Evolutionary conservation across 2,888 invertebrate genomes (phyloP).

Genomic region (Erynnis tages): DNA sequence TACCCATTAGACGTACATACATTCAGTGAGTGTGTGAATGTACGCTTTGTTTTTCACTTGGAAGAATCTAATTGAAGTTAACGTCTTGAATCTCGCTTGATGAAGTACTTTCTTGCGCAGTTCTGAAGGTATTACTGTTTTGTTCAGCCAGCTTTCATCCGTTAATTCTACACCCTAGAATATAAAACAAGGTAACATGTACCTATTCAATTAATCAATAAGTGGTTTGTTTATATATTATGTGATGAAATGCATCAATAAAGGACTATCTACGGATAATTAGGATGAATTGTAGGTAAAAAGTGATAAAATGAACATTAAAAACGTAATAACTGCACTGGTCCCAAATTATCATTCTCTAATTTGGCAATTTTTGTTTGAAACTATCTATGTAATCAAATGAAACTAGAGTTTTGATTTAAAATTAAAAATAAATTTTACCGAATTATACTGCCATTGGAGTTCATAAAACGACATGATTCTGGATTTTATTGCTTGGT

Average conservation of each 20-base stretch:
- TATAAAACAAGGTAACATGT: neutral
- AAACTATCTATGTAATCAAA: too few species aligned
- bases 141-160: constrained; percentile 69
- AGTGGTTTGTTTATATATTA: too few species aligned
- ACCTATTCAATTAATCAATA: too few species aligned
- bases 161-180: constrained; percentile 70
- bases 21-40: constrained; percentile 71
- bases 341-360: too few species aligned
- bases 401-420: too few species aligned
- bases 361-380: too few species aligned
- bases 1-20: too few species aligned
- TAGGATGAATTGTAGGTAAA: neutral
- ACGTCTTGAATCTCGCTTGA: constrained; percentile 71
- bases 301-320: neutral
- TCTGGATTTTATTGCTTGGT: constrained; percentile 64
- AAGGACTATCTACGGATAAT: too few species aligned
- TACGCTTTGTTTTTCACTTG: constrained; percentile 75
- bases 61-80: constrained; percentile 71
- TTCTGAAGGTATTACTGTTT: constrained; percentile 65
- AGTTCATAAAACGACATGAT: constrained; percentile 76
- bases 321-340: too few species aligned
- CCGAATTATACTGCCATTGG: constrained; percentile 79
- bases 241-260: too few species aligned
- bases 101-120: constrained; percentile 71
- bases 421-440: constrained; percentile 35